phyloP scores from a whole-genome alignment of 2,888 invertebrate genomes.

The Deroplatys truncata region DNA sequence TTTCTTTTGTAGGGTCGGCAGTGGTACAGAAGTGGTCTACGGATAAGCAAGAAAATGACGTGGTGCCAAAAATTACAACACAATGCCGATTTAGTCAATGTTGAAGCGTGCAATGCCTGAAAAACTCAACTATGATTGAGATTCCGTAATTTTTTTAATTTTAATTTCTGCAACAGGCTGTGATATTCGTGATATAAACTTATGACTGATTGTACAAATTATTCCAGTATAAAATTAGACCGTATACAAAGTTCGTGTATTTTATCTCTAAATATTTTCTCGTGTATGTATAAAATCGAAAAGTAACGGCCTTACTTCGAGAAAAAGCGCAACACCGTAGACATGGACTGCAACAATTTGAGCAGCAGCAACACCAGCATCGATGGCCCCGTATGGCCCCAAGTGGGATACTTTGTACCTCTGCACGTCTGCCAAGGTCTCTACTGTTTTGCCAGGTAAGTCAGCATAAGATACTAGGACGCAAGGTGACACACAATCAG shows the following conservation, averaged over 20 bases:
- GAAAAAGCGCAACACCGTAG: neutral
- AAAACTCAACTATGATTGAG: neutral
- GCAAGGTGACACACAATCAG: too few relatives aligned
- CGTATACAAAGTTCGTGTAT: neutral
- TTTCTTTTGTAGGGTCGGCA: neutral
- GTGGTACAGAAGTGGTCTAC: neutral
- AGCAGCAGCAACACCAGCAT: neutral
- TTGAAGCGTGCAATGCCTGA: neutral
- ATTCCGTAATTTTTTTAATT: neutral
- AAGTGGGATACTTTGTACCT: conserved; percentile 25
- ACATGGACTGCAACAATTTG: neutral
- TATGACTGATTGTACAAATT: neutral
- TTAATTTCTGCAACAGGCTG: neutral
- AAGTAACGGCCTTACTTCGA: neutral
- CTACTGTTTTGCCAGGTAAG: conserved; percentile 20
- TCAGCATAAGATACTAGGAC: too few relatives aligned
- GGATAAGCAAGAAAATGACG: neutral
- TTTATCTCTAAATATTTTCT: neutral
- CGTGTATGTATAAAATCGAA: too few relatives aligned
- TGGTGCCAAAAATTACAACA: neutral
- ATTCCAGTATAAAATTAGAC: neutral
- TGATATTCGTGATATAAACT: neutral
- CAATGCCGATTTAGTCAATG: neutral
- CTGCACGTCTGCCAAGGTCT: conserved; percentile 22
- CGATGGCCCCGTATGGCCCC: conserved; percentile 12